Percentiles rank a stretch among this genome's conserved stretches.
These are phyloP conservation scores for Lasioglossum oenotherae DNA, from an alignment of 2,888 invertebrate genomes.

Conservation along the genomic window DNA sequence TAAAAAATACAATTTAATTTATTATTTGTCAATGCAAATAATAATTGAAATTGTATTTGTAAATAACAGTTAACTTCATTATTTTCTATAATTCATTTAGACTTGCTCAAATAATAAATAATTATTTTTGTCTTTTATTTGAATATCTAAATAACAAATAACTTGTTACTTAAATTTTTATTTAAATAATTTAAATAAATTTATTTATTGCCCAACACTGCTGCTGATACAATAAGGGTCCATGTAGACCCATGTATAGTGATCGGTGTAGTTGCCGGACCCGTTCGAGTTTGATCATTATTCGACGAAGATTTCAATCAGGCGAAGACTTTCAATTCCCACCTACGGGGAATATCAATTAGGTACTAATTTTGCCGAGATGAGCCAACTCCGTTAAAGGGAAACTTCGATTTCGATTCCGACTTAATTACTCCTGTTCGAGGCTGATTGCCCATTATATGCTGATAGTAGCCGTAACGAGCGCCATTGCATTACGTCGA, in stretches of 20 bases:
- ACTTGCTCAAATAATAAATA: too few species aligned
- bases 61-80: too few species aligned
- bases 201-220: too few species aligned
- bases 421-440: constrained; percentile 62
- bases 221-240: background rate
- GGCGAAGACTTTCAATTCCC: constrained; percentile 54
- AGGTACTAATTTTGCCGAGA: constrained; percentile 47
- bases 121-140: too few species aligned
- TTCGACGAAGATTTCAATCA: constrained; percentile 44
- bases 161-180: too few species aligned
- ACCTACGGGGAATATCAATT: constrained; percentile 58
- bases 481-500: constrained; percentile 16
- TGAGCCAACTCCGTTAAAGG: constrained; percentile 26
- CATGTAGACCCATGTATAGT: background rate
- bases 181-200: too few species aligned
- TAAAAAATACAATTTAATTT: too few species aligned
- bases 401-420: constrained; percentile 51
- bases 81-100: too few species aligned
- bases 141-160: too few species aligned
- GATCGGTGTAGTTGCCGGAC: background rate
- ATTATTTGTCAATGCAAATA: too few species aligned
- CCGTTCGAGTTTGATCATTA: too few species aligned
- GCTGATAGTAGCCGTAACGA: constrained; percentile 39
- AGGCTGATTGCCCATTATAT: constrained; percentile 58
- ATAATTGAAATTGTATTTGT: too few species aligned